Conservation (phyloP, 2,797 vertebrate species). For the Gallirallus australis region DNA sequence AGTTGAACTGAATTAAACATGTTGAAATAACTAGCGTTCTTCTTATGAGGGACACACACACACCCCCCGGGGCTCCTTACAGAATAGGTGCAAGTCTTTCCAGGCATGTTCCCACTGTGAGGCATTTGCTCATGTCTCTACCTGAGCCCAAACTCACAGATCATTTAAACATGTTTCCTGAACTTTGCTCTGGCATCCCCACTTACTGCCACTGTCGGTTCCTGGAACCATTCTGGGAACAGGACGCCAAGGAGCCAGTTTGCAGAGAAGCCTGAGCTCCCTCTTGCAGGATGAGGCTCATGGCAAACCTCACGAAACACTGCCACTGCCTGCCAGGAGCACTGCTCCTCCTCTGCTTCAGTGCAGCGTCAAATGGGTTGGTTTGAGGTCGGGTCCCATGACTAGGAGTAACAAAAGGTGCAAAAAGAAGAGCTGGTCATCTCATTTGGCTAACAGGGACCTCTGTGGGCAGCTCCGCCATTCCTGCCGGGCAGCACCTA, state of each 20-base stretch:
- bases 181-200: not conserved
- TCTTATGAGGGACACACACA: not conserved
- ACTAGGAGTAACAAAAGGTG: not conserved
- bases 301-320: not conserved
- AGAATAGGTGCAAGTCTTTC: not conserved
- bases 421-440: not conserved
- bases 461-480: rapidly evolving
- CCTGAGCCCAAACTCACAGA: not conserved
- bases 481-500: not conserved
- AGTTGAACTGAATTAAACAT: not conserved
- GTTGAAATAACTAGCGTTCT: not conserved
- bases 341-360: not conserved
- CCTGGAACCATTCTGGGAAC: not conserved
- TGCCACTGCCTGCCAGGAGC: not conserved
- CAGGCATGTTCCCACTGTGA: not conserved
- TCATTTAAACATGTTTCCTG: not conserved
- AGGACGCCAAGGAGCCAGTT: not conserved
- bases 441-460: not conserved
- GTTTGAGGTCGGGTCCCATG: not conserved
- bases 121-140: not conserved
- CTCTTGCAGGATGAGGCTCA: not conserved
- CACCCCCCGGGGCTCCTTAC: not conserved
- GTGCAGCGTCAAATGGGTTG: not conserved
- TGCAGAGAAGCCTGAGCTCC: not conserved
- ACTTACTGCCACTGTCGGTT: not conserved